These are phyloP conservation scores for Ceyx erithaca DNA, from an alignment of 2,797 vertebrate genomes.

Conservation along the genomic window DNA sequence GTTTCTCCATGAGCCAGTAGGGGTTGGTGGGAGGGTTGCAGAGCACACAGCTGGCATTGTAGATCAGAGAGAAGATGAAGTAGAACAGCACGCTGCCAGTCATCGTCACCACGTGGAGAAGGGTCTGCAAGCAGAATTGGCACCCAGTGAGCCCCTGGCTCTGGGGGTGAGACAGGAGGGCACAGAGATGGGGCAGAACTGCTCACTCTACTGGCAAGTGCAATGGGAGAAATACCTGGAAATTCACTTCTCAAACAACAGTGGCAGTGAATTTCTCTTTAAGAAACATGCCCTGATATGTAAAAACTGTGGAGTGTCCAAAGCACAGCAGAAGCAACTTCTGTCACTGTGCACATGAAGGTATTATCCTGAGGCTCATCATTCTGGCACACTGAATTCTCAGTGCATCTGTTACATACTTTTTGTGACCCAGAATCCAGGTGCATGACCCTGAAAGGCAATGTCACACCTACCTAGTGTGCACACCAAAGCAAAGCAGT, in stretches of 20 bases:
- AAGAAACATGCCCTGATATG: not conserved
- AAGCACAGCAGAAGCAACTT: not conserved
- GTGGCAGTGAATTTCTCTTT: not conserved
- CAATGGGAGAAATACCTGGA: not conserved
- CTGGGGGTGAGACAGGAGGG: not conserved
- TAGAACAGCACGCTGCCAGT: conserved; percentile 85
- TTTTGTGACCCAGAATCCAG: not conserved
- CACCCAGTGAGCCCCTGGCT: not conserved
- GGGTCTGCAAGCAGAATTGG: conserved; percentile 80
- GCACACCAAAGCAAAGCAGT: not conserved
- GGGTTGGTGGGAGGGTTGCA: conserved; percentile 90
- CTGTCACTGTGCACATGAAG: not conserved
- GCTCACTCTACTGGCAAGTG: not conserved
- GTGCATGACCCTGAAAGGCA: not conserved
- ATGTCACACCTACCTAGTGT: not conserved
- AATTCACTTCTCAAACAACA: not conserved
- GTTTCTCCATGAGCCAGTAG: conserved; percentile 88
- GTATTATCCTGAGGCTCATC: not conserved
- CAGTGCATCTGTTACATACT: not conserved
- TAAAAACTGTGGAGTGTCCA: not conserved
- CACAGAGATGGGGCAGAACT: not conserved
- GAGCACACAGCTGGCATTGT: conserved; percentile 83
- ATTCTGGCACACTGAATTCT: not conserved
- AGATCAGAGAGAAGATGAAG: conserved; percentile 83
- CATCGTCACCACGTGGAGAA: conserved; percentile 84